These are phyloP conservation scores for Lepisosteus osseus DNA, from an alignment of 2,113 vertebrate species.

Conservation along the genomic window DNA sequence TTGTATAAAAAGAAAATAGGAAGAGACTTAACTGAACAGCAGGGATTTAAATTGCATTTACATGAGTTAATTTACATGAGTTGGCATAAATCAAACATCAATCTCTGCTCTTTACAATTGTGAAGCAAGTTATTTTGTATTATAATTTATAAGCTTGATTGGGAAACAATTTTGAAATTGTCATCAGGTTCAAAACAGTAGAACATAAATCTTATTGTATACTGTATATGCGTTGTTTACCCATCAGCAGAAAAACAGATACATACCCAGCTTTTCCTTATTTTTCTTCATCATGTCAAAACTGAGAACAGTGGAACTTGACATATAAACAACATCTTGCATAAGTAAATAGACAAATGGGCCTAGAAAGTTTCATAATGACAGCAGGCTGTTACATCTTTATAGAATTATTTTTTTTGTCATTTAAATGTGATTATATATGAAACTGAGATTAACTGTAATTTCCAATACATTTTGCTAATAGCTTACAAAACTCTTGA, in stretches of 20 bases:
- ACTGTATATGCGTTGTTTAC: neutral
- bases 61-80: neutral
- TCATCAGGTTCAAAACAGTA: neutral
- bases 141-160: neutral
- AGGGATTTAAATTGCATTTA: neutral
- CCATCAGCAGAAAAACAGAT: conserved; percentile 9
- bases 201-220: neutral
- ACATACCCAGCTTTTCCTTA: conserved; percentile 2
- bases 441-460: too few relatives aligned
- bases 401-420: too few relatives aligned
- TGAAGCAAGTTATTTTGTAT: neutral
- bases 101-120: neutral
- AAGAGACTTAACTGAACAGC: too few relatives aligned
- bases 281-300: conserved; percentile 16
- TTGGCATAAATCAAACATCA: neutral
- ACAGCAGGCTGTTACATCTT: too few relatives aligned
- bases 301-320: conserved; percentile 15
- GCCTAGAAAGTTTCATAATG: too few relatives aligned
- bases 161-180: neutral
- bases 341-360: too few relatives aligned
- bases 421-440: too few relatives aligned
- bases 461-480: too few relatives aligned
- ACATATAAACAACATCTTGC: conserved; percentile 13
- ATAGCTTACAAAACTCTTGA: too few relatives aligned
- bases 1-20: too few relatives aligned